Conservation (phyloP, 2,113 vertebrate genomes). For the Lophochroa leadbeateri region DNA sequence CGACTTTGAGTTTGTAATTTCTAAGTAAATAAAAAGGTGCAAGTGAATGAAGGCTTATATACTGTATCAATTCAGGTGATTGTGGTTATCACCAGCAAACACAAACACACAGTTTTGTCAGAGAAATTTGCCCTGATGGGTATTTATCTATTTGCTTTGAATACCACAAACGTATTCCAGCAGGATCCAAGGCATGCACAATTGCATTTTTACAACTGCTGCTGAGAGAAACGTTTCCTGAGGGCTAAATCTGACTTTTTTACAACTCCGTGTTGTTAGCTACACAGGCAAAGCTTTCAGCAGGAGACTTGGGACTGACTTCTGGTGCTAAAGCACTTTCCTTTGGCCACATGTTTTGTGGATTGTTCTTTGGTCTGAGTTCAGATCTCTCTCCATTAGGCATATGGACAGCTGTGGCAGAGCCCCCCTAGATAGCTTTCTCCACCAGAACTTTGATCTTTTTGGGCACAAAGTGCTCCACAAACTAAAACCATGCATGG, state of each 20-base stretch:
- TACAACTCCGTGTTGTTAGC: neutral
- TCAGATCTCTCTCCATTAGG: neutral
- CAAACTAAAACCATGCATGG: neutral
- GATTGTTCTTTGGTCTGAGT: neutral
- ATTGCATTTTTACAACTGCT: neutral
- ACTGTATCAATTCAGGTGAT: neutral
- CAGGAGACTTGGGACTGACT: neutral
- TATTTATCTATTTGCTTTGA: neutral
- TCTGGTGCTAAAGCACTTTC: neutral
- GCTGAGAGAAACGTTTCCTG: neutral
- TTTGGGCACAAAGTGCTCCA: neutral
- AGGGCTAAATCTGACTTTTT: neutral
- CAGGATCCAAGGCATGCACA: neutral
- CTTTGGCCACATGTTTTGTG: neutral
- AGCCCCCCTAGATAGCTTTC: neutral
- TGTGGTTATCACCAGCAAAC: neutral
- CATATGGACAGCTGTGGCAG: fast-evolving
- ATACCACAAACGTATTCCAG: neutral
- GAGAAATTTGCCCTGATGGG: neutral
- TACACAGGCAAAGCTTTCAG: neutral
- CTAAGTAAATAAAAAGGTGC: neutral
- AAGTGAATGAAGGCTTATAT: neutral
- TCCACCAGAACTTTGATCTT: neutral
- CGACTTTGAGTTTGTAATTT: neutral
- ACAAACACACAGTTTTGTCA: neutral